These are phyloP conservation scores for Nanger granti DNA, from an alignment of 2,113 vertebrate genomes.

Conservation along the genomic window DNA sequence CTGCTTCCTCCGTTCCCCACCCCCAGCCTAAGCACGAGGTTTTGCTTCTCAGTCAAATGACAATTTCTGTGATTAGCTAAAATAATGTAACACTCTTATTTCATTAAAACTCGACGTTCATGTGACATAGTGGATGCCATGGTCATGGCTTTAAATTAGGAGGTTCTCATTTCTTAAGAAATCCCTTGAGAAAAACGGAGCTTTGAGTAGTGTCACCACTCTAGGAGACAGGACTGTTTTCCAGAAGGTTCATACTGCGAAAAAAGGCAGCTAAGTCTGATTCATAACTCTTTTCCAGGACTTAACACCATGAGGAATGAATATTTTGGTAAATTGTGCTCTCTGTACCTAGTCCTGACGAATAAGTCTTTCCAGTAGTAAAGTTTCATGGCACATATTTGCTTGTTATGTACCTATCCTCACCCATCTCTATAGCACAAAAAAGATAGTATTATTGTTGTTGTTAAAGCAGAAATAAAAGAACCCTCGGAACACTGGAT, in stretches of 20 bases:
- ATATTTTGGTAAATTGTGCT: neutral
- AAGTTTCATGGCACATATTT: neutral
- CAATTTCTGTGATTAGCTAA: neutral
- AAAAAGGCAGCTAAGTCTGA: neutral
- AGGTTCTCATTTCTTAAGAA: neutral
- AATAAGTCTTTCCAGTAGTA: neutral
- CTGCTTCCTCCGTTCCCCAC: neutral
- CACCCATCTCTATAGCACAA: neutral
- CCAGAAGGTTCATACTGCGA: neutral
- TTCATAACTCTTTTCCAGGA: neutral
- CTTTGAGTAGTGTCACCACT: neutral
- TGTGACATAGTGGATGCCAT: neutral
- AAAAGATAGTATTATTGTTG: neutral
- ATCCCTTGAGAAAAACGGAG: neutral
- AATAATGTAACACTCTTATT: neutral
- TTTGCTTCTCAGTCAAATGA: neutral
- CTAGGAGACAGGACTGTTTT: neutral
- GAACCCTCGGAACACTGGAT: neutral
- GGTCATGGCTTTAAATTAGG: neutral
- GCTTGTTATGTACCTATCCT: neutral
- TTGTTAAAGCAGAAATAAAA: neutral
- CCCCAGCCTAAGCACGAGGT: neutral
- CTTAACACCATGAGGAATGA: neutral
- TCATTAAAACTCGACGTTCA: neutral
- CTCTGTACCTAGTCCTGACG: neutral